Conservation (phyloP, 2,888 invertebrate species). For the Cryptus viduatorius region DNA sequence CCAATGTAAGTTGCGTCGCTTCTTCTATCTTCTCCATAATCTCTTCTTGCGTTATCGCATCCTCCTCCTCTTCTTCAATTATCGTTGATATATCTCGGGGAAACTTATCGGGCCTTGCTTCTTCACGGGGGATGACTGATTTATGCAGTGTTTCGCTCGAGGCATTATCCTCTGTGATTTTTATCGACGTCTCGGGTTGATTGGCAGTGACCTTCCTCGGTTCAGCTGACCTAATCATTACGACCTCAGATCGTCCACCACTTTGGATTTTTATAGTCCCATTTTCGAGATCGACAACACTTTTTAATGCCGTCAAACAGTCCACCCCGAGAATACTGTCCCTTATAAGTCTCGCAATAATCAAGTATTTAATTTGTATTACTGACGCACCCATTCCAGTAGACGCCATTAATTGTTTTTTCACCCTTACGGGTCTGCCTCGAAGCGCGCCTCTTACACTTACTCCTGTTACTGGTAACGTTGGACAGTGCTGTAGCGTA, state of each 20-base stretch:
- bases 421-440: not conserved
- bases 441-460: not conserved
- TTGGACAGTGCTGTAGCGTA: not conserved
- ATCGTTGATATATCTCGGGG: not conserved
- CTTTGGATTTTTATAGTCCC: not conserved
- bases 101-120: not conserved
- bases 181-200: not conserved
- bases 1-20: not conserved
- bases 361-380: not conserved
- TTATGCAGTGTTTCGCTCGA: not conserved
- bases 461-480: not conserved
- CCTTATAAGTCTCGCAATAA: not conserved
- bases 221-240: not conserved
- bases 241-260: not conserved
- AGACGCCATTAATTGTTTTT: constrained; percentile 7
- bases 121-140: too few species aligned
- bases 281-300: not conserved
- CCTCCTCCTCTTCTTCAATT: not conserved
- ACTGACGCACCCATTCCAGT: not conserved
- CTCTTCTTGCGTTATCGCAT: not conserved
- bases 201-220: not conserved
- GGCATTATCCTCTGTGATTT: not conserved
- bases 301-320: not conserved
- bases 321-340: constrained; percentile 1
- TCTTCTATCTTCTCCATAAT: not conserved